phyloP scores from a whole-genome alignment of 2,888 invertebrate species.

The Stenoptilia bipunctidactyla region DNA sequence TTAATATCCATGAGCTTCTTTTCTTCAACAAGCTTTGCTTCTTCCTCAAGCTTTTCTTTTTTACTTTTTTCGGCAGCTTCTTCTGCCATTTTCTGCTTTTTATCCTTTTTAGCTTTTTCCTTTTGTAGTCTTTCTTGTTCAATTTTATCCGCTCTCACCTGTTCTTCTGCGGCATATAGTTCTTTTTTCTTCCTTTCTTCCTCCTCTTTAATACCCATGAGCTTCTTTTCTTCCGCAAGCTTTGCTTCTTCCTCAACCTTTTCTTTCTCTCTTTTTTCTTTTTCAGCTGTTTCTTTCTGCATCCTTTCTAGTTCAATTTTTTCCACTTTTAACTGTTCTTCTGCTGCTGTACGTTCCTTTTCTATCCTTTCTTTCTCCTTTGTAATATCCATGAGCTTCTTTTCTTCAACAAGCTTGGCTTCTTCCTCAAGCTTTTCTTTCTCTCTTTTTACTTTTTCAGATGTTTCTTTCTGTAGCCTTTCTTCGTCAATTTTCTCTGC shows the following conservation, averaged over 20 bases:
- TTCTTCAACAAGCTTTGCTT: too few species aligned
- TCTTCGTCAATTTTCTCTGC: not conserved
- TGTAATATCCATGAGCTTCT: conserved; percentile 5
- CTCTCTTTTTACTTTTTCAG: not conserved
- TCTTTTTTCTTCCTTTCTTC: too few species aligned
- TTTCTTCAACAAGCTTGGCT: conserved; percentile 6
- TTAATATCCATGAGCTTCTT: too few species aligned
- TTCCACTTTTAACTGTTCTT: not conserved
- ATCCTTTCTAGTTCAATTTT: not conserved
- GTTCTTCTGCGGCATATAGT: too few species aligned
- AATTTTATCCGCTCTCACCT: not conserved
- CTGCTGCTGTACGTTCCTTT: not conserved
- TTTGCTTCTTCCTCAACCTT: not conserved
- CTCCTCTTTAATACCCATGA: not conserved
- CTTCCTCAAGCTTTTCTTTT: too few species aligned
- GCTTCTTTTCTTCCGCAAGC: not conserved
- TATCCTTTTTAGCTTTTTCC: too few species aligned
- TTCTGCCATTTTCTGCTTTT: too few species aligned
- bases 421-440: conserved; percentile 1
- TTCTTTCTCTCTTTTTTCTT: not conserved
- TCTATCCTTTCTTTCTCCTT: not conserved
- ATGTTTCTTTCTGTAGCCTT: too few species aligned
- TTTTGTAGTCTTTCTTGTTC: too few species aligned
- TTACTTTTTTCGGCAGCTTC: too few species aligned
- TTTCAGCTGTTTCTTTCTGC: too few species aligned